A percentile compares a stretch with the other conserved stretches of the same genome.
Evolutionary conservation across 2,797 vertebrate species (phyloP).

Genomic region (Cyprinella venusta): DNA sequence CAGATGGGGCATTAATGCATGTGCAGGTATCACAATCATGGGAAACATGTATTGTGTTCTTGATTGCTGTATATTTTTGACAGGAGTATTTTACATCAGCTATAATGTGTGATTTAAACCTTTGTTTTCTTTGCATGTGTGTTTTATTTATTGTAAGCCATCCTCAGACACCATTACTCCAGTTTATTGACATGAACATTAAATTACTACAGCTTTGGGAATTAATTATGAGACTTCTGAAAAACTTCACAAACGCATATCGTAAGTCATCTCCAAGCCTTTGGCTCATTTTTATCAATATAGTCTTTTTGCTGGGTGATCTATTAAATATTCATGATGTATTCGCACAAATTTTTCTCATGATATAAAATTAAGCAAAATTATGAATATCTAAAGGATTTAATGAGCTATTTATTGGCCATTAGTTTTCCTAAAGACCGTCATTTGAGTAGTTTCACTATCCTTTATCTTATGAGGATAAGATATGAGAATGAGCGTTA

Average conservation of each 20-base stretch:
- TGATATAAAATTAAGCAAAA: not conserved
- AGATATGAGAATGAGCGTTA: not conserved
- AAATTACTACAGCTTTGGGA: not conserved
- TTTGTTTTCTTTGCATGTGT: not conserved
- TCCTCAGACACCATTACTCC: not conserved
- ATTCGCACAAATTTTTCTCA: not conserved
- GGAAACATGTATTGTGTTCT: not conserved
- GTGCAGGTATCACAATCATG: not conserved
- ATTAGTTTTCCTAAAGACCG: not conserved
- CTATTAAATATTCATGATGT: not conserved
- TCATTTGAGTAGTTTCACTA: not conserved
- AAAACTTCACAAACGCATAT: not conserved
- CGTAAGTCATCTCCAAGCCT: not conserved
- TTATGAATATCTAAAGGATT: not conserved
- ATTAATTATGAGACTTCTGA: not conserved
- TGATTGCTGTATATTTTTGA: not conserved
- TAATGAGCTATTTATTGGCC: not conserved
- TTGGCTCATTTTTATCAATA: not conserved
- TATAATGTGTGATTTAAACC: not conserved
- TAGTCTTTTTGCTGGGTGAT: not conserved
- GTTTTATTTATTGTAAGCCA: not conserved
- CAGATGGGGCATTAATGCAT: not conserved
- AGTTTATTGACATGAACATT: not conserved
- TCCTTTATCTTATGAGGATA: not conserved
- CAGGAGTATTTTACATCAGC: not conserved